Percentiles rank a stretch among this genome's conserved stretches.
phyloP scores from a whole-genome alignment of 2,888 invertebrate species.

The Pilophorus perplexus region DNA sequence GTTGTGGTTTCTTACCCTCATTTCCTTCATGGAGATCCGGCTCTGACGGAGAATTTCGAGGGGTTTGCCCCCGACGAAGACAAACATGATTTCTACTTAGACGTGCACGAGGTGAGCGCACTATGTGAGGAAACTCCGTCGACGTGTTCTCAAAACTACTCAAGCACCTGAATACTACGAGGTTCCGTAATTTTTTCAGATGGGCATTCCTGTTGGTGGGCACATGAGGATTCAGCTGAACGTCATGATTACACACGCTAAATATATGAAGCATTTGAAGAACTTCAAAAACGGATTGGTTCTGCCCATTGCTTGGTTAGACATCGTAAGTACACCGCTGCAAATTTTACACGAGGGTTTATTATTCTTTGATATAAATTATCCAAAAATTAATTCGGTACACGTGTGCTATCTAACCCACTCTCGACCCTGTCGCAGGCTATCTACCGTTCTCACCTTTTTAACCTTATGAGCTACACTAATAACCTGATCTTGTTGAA shows the following conservation, averaged over 20 bases:
- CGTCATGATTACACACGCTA: constrained; percentile 36
- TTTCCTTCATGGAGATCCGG: constrained; percentile 66
- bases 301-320: constrained; percentile 45
- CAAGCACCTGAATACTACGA: too few species aligned
- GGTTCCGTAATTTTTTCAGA: not conserved
- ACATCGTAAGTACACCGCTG: constrained; percentile 34
- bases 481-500: not conserved
- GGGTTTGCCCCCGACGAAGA: constrained; percentile 63
- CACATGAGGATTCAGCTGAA: constrained; percentile 44
- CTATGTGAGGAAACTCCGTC: not conserved
- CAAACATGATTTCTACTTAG: constrained; percentile 65
- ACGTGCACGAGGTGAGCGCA: constrained; percentile 64
- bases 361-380: too few species aligned
- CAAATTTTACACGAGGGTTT: too few species aligned
- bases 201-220: constrained; percentile 43
- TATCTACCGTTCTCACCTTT: too few species aligned
- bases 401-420: not conserved
- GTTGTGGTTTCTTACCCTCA: constrained; percentile 72
- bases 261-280: constrained; percentile 38
- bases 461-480: too few species aligned
- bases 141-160: not conserved
- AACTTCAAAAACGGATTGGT: constrained; percentile 40
- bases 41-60: constrained; percentile 58
- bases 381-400: not conserved
- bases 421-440: too few species aligned